phyloP scores from a whole-genome alignment of 2,888 invertebrate species.

The Scrobipalpa costella region DNA sequence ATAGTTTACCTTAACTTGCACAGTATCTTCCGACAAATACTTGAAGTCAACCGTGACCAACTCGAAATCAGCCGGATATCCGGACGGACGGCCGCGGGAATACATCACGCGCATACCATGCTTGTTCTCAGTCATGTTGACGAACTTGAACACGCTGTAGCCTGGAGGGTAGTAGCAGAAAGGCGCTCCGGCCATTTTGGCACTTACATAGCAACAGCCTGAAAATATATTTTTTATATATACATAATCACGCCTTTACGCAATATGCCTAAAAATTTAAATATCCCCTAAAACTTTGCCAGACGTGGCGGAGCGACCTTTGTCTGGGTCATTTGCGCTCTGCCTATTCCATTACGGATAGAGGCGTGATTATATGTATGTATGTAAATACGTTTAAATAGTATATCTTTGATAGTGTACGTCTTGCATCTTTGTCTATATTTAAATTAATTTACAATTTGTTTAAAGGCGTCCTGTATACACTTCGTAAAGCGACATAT shows the following conservation, averaged over 20 bases:
- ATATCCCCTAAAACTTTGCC: too few relatives aligned
- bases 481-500: too few relatives aligned
- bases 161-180: slow-evolving; percentile 87
- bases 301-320: too few relatives aligned
- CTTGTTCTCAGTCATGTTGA: slow-evolving; percentile 82
- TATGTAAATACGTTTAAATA: too few relatives aligned
- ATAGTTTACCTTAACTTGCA: slow-evolving; percentile 84
- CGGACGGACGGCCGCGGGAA: slow-evolving; percentile 76
- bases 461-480: too few relatives aligned
- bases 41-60: slow-evolving; percentile 82
- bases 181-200: slow-evolving; percentile 79
- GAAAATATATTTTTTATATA: slow-evolving; percentile 1
- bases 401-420: not conserved
- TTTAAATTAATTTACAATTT: too few relatives aligned
- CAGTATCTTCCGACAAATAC: slow-evolving; percentile 81
- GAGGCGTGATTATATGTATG: too few relatives aligned
- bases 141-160: slow-evolving; percentile 83
- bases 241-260: too few relatives aligned
- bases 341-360: too few relatives aligned
- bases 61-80: slow-evolving; percentile 84
- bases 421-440: not conserved
- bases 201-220: slow-evolving; percentile 84
- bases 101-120: slow-evolving; percentile 82
- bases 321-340: too few relatives aligned
- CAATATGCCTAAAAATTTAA: too few relatives aligned